phyloP scores from a whole-genome alignment of 2,113 vertebrate species.

The Crotophaga sulcirostris region DNA sequence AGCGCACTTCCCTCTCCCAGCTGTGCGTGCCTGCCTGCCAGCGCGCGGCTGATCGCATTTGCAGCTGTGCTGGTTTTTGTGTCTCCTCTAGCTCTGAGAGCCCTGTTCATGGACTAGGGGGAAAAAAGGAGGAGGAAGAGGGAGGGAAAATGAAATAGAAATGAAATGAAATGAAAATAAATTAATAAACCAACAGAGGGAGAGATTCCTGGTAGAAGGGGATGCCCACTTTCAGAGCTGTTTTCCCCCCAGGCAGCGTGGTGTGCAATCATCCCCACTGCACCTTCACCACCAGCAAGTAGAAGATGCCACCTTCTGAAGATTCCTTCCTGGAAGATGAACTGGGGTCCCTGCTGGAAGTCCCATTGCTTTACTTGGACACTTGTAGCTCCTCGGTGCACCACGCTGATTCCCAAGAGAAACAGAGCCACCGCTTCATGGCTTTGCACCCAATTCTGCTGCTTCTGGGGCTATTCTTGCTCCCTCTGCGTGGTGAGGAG shows the following conservation, averaged over 20 bases:
- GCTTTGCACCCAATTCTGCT: background rate
- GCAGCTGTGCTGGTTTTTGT: constrained; percentile 47
- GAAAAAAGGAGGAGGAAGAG: constrained; percentile 7
- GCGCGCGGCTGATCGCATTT: background rate
- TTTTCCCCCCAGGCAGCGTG: background rate
- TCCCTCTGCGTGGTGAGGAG: background rate
- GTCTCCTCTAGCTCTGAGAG: background rate
- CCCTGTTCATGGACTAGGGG: constrained; percentile 2
- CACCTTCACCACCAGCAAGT: background rate
- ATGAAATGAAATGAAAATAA: background rate
- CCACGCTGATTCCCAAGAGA: background rate
- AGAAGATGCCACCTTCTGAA: background rate
- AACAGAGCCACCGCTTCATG: background rate
- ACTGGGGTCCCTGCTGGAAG: background rate
- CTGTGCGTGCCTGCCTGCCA: constrained; percentile 62
- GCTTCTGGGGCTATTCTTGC: background rate
- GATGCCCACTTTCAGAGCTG: background rate
- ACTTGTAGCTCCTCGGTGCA: background rate
- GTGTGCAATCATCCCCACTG: background rate
- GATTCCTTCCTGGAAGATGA: background rate
- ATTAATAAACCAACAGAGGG: background rate
- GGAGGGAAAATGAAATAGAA: background rate
- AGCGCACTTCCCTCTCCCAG: constrained; percentile 50
- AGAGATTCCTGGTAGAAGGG: background rate
- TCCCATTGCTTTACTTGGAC: background rate